Percentiles rank a stretch among this genome's conserved stretches.
Evolutionary conservation across 2,113 vertebrate species (phyloP).

Genomic region (Suricata suricatta): DNA sequence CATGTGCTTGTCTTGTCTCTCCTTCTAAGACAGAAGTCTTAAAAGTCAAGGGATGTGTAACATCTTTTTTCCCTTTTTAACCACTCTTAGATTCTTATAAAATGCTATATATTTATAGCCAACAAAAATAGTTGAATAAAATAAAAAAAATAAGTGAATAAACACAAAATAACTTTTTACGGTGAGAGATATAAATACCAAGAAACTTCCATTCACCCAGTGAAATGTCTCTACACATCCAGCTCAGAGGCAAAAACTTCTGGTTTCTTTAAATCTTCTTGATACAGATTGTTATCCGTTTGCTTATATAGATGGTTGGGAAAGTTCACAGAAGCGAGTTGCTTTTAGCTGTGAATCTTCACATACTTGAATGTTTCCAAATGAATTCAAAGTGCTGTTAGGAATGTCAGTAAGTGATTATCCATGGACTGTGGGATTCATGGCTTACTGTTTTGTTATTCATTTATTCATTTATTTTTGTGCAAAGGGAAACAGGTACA

Average conservation of each 20-base stretch:
- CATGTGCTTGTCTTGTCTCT: background rate
- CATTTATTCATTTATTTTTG: background rate
- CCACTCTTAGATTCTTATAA: background rate
- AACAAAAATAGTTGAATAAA: background rate
- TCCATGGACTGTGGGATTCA: background rate
- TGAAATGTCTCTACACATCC: background rate
- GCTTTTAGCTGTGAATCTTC: background rate
- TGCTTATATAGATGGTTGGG: background rate
- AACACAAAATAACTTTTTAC: background rate
- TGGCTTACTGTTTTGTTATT: conserved; percentile 11
- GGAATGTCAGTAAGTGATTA: background rate
- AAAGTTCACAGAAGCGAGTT: background rate
- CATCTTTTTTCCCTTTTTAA: background rate
- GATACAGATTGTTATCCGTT: background rate
- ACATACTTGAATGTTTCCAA: background rate
- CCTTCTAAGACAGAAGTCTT: background rate
- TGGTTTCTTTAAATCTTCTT: background rate
- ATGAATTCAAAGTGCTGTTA: background rate
- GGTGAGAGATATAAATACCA: background rate
- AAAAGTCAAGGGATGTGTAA: background rate
- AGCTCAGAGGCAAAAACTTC: background rate
- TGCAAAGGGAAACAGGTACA: background rate
- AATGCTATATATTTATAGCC: background rate
- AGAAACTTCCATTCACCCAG: background rate
- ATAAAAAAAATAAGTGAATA: background rate